phyloP scores from a whole-genome alignment of 2,797 vertebrate genomes.

The Danio tinwini region DNA sequence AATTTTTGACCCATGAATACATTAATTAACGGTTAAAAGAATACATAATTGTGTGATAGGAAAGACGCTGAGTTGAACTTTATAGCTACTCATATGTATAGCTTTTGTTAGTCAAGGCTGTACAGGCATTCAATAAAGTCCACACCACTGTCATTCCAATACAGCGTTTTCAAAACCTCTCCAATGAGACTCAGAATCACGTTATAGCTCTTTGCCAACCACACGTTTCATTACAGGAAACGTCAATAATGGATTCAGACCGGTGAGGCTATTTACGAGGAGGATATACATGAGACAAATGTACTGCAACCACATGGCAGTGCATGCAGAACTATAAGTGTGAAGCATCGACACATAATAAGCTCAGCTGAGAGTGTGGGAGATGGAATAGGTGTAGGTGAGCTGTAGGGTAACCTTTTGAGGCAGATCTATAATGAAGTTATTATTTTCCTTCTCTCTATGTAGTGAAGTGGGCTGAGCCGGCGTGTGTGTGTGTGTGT shows the following conservation, averaged over 20 bases:
- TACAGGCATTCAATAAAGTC: not conserved
- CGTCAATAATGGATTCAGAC: constrained; percentile 54
- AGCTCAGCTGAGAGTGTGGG: constrained; percentile 57
- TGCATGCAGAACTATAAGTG: constrained; percentile 44
- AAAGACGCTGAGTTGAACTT: not conserved
- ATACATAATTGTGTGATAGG: not conserved
- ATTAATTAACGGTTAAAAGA: not conserved
- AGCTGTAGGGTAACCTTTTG: constrained; percentile 59
- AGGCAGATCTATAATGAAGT: constrained; percentile 63
- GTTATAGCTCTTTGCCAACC: constrained; percentile 19
- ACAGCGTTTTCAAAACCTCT: constrained; percentile 21
- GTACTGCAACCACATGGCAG: constrained; percentile 31
- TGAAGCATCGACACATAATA: constrained; percentile 55
- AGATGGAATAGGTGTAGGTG: constrained; percentile 62
- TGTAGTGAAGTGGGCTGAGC: constrained; percentile 57
- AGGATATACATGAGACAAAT: constrained; percentile 37
- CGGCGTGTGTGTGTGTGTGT: constrained; percentile 10
- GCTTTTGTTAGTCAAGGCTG: constrained; percentile 13
- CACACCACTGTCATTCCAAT: constrained; percentile 1
- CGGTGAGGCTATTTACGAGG: constrained; percentile 46
- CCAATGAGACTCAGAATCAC: constrained; percentile 19
- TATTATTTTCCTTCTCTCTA: constrained; percentile 62
- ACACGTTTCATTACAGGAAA: constrained; percentile 40
- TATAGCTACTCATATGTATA: not conserved
- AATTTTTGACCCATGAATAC: not conserved